phyloP scores from a whole-genome alignment of 2,797 vertebrate genomes.

The Botia almorhae region DNA sequence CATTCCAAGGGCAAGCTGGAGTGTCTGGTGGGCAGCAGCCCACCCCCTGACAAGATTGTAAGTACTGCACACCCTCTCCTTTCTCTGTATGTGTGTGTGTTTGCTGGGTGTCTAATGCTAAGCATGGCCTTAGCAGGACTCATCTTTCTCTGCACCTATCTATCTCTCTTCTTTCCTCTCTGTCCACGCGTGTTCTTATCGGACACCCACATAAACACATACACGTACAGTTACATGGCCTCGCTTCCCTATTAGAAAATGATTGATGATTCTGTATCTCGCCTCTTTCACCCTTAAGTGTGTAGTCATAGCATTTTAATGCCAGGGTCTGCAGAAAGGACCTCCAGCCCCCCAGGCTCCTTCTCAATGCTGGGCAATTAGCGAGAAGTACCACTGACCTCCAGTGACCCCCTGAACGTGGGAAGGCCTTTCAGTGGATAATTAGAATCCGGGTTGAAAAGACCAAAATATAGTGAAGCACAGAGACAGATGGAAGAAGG shows the following conservation, averaged over 20 bases:
- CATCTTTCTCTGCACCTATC: neutral
- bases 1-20: slow-evolving; percentile 88
- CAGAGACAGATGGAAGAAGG: slow-evolving; percentile 43
- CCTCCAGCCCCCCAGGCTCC: slow-evolving; percentile 57
- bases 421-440: slow-evolving; percentile 65
- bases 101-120: slow-evolving; percentile 28
- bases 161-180: neutral
- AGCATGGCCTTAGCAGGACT: slow-evolving; percentile 3
- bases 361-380: slow-evolving; percentile 77
- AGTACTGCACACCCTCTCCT: slow-evolving; percentile 66
- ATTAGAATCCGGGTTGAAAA: slow-evolving; percentile 77
- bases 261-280: slow-evolving; percentile 31
- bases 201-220: slow-evolving; percentile 60
- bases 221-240: slow-evolving; percentile 60
- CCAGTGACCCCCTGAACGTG: slow-evolving; percentile 69
- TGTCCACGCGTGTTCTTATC: neutral
- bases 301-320: slow-evolving; percentile 47
- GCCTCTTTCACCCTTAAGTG: slow-evolving; percentile 43
- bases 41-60: slow-evolving; percentile 88
- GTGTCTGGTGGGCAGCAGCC: slow-evolving; percentile 86
- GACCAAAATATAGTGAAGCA: slow-evolving; percentile 59
- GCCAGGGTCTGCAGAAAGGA: slow-evolving; percentile 58
- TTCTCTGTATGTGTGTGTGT: slow-evolving; percentile 48
- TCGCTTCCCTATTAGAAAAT: slow-evolving; percentile 21
- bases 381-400: slow-evolving; percentile 71